A percentile compares a stretch with the other conserved stretches of the same genome.
Evolutionary conservation across 53 echinoderm and acorn worm species (phyloP).

Genomic region (Echinometra lucunter): DNA sequence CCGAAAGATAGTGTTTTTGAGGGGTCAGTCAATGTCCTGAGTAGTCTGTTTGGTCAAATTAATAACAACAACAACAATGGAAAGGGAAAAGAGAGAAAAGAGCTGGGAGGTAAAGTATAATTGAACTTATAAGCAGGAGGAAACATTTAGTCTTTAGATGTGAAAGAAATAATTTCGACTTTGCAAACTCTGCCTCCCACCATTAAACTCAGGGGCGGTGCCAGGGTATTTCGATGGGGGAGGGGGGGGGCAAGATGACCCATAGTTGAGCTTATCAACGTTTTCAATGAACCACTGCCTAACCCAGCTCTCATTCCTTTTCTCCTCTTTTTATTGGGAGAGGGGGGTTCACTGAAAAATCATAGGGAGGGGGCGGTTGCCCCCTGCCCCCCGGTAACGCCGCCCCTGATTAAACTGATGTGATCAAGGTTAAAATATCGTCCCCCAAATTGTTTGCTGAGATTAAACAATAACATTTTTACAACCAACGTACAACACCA

Average conservation of each 20-base stretch:
- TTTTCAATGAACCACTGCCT: too few relatives aligned
- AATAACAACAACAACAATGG: neutral
- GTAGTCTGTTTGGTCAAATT: neutral
- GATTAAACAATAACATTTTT: constrained; percentile 45
- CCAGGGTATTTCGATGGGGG: too few relatives aligned
- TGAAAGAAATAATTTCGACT: neutral
- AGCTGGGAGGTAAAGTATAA: neutral
- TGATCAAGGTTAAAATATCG: constrained; percentile 38
- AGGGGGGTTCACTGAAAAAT: too few relatives aligned
- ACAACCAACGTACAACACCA: constrained; percentile 36
- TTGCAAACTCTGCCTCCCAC: neutral
- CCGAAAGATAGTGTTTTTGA: neutral
- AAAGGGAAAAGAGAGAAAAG: neutral
- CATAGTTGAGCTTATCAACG: too few relatives aligned
- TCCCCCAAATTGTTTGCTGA: constrained; percentile 31
- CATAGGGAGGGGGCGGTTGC: too few relatives aligned
- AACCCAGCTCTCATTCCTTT: too few relatives aligned
- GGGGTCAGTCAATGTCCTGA: too few relatives aligned
- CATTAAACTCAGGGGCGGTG: too few relatives aligned
- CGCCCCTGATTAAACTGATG: too few relatives aligned
- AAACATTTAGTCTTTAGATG: neutral
- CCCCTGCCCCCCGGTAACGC: too few relatives aligned
- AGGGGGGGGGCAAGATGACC: too few relatives aligned
- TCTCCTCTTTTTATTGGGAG: too few relatives aligned
- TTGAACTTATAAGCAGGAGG: neutral